Evolutionary conservation across 2,888 invertebrate genomes (phyloP).

Genomic region (Brassicogethes aeneus): DNA sequence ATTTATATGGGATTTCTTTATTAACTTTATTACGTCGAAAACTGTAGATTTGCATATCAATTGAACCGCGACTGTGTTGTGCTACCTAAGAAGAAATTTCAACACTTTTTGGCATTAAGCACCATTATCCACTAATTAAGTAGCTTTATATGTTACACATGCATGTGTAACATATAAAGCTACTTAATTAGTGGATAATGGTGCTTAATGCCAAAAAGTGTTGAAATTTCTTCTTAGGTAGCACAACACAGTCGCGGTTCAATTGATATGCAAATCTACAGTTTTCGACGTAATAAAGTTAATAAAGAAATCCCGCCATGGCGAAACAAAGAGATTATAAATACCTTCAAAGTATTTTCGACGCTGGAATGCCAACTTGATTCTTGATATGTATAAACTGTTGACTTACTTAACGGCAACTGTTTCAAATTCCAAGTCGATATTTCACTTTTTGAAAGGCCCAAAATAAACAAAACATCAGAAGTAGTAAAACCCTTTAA

Average conservation of each 20-base stretch:
- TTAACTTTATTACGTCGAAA: too few species aligned
- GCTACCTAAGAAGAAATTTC: too few species aligned
- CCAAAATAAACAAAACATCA: too few species aligned
- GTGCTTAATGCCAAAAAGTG: background rate
- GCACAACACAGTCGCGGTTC: too few species aligned
- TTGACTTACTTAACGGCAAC: background rate
- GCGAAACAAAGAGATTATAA: background rate
- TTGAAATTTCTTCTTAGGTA: background rate
- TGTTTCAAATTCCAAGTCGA: background rate
- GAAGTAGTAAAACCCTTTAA: too few species aligned
- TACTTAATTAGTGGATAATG: background rate
- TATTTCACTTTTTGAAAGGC: too few species aligned
- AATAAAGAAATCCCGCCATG: too few species aligned
- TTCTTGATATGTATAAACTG: background rate
- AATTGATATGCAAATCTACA: too few species aligned
- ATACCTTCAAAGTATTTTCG: slow-evolving; percentile 1
- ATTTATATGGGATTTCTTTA: too few species aligned
- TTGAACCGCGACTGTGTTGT: too few species aligned
- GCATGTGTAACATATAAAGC: slow-evolving; percentile 1
- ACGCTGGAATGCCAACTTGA: background rate
- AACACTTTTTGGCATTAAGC: background rate
- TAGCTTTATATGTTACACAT: background rate
- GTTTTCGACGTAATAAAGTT: too few species aligned
- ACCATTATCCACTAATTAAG: background rate
- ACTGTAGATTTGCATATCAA: too few species aligned